Evolutionary conservation across 2,113 vertebrate genomes (phyloP).

Genomic region (Epinephelus fuscoguttatus): DNA sequence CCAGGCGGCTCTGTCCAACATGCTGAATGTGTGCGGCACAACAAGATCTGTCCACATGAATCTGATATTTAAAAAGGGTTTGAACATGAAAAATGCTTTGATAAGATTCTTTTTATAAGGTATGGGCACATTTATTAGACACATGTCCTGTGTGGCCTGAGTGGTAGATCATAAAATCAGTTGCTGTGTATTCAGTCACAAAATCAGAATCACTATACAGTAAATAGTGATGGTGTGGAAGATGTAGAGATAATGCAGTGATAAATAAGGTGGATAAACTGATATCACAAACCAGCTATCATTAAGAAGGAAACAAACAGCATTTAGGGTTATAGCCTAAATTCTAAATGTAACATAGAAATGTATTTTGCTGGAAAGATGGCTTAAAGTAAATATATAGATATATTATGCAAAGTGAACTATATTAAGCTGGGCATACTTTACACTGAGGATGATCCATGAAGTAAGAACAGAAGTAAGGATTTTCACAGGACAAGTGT

Average conservation of each 20-base stretch:
- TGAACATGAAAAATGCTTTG: not conserved
- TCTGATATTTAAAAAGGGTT: conserved; percentile 1
- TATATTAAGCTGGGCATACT: no score
- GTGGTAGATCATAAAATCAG: not conserved
- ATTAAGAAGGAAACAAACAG: not conserved
- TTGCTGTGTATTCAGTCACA: not conserved
- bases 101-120: not conserved
- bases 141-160: no score
- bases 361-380: no score
- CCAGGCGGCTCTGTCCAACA: conserved; percentile 31
- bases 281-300: not conserved
- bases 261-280: not conserved
- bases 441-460: no score
- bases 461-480: no score
- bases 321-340: no score
- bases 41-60: not conserved
- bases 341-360: no score
- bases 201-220: not conserved
- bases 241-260: not conserved
- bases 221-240: not conserved
- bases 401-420: no score
- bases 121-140: not conserved
- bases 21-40: conserved; percentile 21
- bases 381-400: no score
- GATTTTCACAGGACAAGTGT: no score